Conservation (phyloP, 2,888 invertebrate genomes). For the Rhingia campestris region DNA sequence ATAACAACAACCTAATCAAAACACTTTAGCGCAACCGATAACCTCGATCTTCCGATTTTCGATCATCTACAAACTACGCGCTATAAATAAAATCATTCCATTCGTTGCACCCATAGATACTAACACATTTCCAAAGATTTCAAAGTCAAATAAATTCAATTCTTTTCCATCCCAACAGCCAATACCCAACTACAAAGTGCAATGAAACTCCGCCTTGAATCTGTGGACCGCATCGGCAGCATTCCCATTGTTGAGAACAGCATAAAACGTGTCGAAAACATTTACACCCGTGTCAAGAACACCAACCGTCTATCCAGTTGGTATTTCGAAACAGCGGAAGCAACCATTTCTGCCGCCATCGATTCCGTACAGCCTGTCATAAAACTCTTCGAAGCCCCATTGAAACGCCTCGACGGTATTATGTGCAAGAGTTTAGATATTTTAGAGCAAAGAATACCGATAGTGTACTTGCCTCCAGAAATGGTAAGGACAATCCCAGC, state of each 20-base stretch:
- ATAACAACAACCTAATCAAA: background rate
- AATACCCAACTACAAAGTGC: conserved; percentile 77
- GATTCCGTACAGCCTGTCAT: conserved; percentile 90
- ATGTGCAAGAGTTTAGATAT: conserved; percentile 93
- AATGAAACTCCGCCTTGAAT: conserved; percentile 85
- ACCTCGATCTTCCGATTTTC: conserved; percentile 32
- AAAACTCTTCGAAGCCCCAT: conserved; percentile 88
- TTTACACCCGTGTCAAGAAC: conserved; percentile 91
- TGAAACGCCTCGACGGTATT: conserved; percentile 88
- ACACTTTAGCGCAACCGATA: conserved; percentile 20
- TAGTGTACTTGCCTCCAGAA: conserved; percentile 92
- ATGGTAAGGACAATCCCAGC: conserved; percentile 85
- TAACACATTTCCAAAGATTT: too few species aligned
- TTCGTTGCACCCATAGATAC: background rate
- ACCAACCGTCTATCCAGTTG: conserved; percentile 88
- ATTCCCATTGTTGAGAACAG: conserved; percentile 93
- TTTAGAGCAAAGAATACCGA: conserved; percentile 92
- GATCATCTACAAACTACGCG: conserved; percentile 28
- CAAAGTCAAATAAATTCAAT: background rate
- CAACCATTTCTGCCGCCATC: conserved; percentile 88
- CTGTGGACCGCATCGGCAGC: conserved; percentile 89
- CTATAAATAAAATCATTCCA: conserved; percentile 31
- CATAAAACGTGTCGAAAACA: conserved; percentile 88
- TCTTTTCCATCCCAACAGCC: conserved; percentile 21
- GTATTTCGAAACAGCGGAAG: conserved; percentile 90